Percentiles rank a stretch among this genome's conserved stretches.
phyloP scores from a whole-genome alignment of 2,888 invertebrate species.

The Alsophila aescularia region DNA sequence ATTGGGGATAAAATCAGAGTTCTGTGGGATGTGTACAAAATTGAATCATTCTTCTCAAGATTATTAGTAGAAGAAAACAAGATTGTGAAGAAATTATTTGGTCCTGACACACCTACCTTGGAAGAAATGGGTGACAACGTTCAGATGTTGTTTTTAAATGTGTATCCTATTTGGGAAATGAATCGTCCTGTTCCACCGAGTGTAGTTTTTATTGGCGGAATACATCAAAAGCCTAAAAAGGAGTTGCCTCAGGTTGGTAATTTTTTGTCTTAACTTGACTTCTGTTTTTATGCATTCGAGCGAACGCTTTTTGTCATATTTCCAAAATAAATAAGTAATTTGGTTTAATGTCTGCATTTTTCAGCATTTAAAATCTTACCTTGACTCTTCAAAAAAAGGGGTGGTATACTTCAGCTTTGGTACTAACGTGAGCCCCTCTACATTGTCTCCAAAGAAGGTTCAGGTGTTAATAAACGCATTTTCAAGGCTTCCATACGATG shows the following conservation, averaged over 20 bases:
- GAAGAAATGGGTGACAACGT: slow-evolving; percentile 48
- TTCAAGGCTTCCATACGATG: slow-evolving; percentile 64
- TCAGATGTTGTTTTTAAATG: slow-evolving; percentile 61
- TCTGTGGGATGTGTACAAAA: slow-evolving; percentile 16
- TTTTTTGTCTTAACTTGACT: too few species aligned
- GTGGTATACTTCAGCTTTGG: too few species aligned
- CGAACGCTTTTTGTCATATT: too few species aligned
- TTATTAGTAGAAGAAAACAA: too few species aligned
- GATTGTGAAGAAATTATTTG: too few species aligned
- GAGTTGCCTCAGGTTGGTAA: slow-evolving; percentile 59
- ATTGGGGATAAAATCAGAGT: slow-evolving; percentile 18
- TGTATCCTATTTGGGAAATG: slow-evolving; percentile 60
- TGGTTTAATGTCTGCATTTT: slow-evolving; percentile 28
- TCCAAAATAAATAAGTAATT: too few species aligned
- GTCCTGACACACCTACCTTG: slow-evolving; percentile 34
- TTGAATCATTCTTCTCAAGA: slow-evolving; percentile 9
- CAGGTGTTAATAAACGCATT: too few species aligned
- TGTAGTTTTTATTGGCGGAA: too few species aligned
- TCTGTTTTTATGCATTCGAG: too few species aligned
- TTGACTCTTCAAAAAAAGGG: slow-evolving; percentile 65
- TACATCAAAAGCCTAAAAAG: slow-evolving; percentile 52
- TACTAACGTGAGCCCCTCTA: too few species aligned
- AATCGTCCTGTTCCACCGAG: too few species aligned
- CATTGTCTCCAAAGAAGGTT: too few species aligned
- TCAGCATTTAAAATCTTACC: slow-evolving; percentile 61